phyloP scores from a whole-genome alignment of 2,888 invertebrate genomes.

The Tholera decimalis region DNA sequence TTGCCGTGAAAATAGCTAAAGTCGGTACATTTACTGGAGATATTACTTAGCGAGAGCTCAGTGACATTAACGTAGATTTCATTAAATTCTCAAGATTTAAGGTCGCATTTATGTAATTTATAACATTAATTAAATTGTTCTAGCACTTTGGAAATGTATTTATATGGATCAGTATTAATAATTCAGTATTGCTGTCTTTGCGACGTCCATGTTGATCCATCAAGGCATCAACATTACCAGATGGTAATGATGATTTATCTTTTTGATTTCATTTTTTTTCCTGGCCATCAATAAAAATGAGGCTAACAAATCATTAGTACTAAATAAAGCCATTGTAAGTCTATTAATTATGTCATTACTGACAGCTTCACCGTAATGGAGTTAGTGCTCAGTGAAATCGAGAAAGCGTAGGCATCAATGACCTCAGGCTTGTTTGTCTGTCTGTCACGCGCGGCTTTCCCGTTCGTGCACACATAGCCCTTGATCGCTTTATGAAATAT shows the following conservation, averaged over 20 bases:
- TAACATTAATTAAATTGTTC: not conserved
- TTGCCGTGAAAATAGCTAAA: conserved; percentile 30
- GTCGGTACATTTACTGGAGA: conserved; percentile 35
- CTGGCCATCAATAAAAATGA: conserved; percentile 36
- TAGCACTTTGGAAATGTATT: not conserved
- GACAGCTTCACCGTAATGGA: conserved; percentile 45
- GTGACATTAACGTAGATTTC: conserved; percentile 5
- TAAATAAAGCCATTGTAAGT: conserved; percentile 37
- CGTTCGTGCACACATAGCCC: conserved; percentile 47
- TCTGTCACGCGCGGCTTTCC: conserved; percentile 68
- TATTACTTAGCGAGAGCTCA: conserved; percentile 35
- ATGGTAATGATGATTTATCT: conserved; percentile 24
- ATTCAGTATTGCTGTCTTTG: not conserved
- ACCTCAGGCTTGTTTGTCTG: conserved; percentile 66
- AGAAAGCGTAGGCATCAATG: conserved; percentile 73
- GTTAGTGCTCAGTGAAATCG: conserved; percentile 69
- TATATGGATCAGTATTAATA: not conserved
- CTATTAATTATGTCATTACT: conserved; percentile 54
- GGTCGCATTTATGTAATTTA: conserved; percentile 8
- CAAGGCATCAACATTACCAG: conserved; percentile 16
- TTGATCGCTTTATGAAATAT: conserved; percentile 42
- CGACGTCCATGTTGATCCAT: conserved; percentile 17
- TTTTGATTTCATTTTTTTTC: conserved; percentile 12
- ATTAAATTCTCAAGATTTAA: conserved; percentile 9
- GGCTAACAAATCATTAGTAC: conserved; percentile 15